Conservation (phyloP, 2,113 vertebrate genomes). For the western clawed frog (Xenopus tropicalis) region DNA sequence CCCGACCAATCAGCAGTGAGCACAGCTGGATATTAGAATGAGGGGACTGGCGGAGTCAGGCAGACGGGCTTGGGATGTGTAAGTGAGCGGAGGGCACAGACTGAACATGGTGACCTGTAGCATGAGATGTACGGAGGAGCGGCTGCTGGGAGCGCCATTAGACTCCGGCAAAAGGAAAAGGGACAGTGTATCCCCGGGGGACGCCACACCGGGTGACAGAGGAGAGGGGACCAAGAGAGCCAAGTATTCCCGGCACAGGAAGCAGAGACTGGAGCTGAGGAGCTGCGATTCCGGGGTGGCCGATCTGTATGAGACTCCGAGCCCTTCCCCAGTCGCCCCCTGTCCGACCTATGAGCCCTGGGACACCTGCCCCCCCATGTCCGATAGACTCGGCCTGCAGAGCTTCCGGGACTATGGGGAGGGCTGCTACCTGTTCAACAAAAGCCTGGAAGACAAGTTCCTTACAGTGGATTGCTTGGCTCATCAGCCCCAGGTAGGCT, state of each 20-base stretch:
- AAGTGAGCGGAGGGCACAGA: not conserved
- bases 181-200: constrained; percentile 2
- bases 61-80: not conserved
- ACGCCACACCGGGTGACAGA: constrained; percentile 38
- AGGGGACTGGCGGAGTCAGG: not conserved
- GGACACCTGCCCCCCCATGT: constrained; percentile 3
- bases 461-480: constrained; percentile 71
- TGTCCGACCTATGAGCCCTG: constrained; percentile 6
- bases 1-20: constrained; percentile 50
- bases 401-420: constrained; percentile 78
- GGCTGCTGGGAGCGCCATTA: not conserved
- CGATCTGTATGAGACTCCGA: constrained; percentile 62
- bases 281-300: constrained; percentile 72
- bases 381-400: constrained; percentile 56
- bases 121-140: not conserved
- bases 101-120: not conserved
- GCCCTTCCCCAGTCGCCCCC: constrained; percentile 19
- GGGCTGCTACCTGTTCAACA: constrained; percentile 76
- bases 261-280: constrained; percentile 60
- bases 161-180: constrained; percentile 46
- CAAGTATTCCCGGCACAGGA: constrained; percentile 54
- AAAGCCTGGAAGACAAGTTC: constrained; percentile 70
- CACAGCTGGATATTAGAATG: constrained; percentile 42
- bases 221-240: constrained; percentile 47
- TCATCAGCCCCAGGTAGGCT: constrained; percentile 81